Conservation (phyloP, 2,797 vertebrate genomes). For the Sebastes alutus region DNA sequence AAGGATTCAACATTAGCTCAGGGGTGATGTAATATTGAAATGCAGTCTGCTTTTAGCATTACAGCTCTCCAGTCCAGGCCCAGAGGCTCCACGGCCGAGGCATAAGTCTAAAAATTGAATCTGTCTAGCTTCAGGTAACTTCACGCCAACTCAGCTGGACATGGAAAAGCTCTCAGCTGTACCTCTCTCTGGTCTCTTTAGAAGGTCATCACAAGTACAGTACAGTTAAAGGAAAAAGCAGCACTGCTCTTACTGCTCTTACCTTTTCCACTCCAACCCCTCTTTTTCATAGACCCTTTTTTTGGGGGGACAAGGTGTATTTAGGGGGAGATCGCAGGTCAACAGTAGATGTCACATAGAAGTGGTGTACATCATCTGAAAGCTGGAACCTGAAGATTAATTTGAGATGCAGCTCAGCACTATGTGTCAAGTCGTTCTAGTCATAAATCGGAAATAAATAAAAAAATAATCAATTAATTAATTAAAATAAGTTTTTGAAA, state of each 20-base stretch:
- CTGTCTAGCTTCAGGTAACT: conserved; percentile 54
- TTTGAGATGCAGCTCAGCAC: too few species aligned
- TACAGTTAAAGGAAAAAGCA: conserved; percentile 10
- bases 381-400: too few species aligned
- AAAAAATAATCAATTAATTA: too few species aligned
- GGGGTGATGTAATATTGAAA: conserved; percentile 53
- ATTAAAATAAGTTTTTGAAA: too few species aligned
- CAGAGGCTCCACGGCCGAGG: conserved; percentile 15
- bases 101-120: conserved; percentile 49
- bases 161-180: conserved; percentile 71
- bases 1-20: background rate
- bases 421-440: too few species aligned
- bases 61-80: conserved; percentile 17
- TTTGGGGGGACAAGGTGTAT: too few species aligned
- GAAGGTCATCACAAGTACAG: conserved; percentile 37
- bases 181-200: background rate
- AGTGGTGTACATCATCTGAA: too few species aligned
- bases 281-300: too few species aligned
- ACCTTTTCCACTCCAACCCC: too few species aligned
- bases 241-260: background rate
- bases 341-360: too few species aligned
- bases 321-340: too few species aligned
- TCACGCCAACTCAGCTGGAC: conserved; percentile 54
- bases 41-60: conserved; percentile 43
- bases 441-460: too few species aligned